Evolutionary conservation across 2,113 vertebrate species (phyloP), one percentile per base, ranked within the genome.

Genomic region (Notiomystis cincta): DNA sequence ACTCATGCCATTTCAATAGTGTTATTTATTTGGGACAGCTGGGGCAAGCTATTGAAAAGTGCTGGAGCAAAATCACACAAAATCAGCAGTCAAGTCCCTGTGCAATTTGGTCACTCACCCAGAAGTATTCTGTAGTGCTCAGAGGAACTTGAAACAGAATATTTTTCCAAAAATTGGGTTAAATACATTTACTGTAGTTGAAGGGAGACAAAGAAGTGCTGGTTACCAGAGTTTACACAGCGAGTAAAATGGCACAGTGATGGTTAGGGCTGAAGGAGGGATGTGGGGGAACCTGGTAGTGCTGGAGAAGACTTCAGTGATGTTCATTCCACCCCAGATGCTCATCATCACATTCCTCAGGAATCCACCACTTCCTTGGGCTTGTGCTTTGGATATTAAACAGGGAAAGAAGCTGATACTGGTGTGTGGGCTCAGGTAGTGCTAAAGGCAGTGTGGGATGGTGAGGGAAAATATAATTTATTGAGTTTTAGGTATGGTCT

Each of bases 41-140:
- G 79, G 67, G 67, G 69, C 48, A 94, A 81, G 64, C 56, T 92
- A 77, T 83, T 92, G 66, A 83, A 83, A 87, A 88, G 15, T 15
- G 27, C 11, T 93, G 95, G 93, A 95, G 73, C 60, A 87, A 94
- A 95, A 93, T 92, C 90, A 92, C 72, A 95, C 60, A 89, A 89
- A 95, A 96, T 83, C 79, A 95, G 21, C 79, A 67, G 82, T 70
- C 10, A 9, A 45, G 44, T 53, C 60, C 61, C n/a, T 76, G 61
- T 84, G 82, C 61, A 72, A 12, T 70, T 72, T 93, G 80, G 53
- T 90, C 88, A 69, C 57, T 95, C 67, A 66, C 30, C 16, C 64
- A 61, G 45, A 90, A 92, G 53, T 75, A 14, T 40, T 92, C 80
- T 78, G 47, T 40, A 25, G 13, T 51, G 60, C 57, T 87, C 50